A percentile compares a stretch with the other conserved stretches of the same genome.
phyloP scores from a whole-genome alignment of 92 coral and sea anemone species.

The Porites lobata region DNA sequence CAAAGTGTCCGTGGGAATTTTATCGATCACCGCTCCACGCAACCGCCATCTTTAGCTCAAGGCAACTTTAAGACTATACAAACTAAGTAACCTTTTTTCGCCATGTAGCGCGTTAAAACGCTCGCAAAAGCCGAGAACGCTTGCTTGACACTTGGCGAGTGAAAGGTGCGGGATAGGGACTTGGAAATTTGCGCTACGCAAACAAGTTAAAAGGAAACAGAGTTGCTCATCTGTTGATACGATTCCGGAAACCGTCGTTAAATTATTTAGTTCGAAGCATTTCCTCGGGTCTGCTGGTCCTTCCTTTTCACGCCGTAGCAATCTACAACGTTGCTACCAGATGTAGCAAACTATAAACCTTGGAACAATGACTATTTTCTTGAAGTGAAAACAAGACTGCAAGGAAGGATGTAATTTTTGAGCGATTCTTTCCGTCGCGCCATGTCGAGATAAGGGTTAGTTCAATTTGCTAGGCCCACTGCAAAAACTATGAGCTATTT shows the following conservation, averaged over 20 bases:
- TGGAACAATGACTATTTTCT: not conserved
- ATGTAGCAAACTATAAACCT: slow-evolving; percentile 4
- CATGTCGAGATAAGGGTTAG: no score
- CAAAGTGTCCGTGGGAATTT: slow-evolving; percentile 23
- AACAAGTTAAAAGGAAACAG: slow-evolving; percentile 14
- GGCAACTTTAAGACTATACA: not conserved
- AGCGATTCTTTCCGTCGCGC: not conserved
- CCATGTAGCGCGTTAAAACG: not conserved
- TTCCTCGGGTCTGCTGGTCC: slow-evolving; percentile 21
- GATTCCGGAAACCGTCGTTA: slow-evolving; percentile 43
- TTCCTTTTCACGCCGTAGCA: slow-evolving; percentile 12
- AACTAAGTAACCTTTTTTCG: no score
- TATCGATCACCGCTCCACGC: not conserved
- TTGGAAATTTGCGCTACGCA: not conserved
- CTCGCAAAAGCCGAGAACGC: not conserved
- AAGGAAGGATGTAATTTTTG: slow-evolving; percentile 1
- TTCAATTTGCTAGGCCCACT: not conserved
- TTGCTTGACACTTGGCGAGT: not conserved
- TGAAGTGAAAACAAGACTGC: slow-evolving; percentile 2
- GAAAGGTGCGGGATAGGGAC: not conserved
- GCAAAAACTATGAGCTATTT: not conserved
- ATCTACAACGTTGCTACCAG: slow-evolving; percentile 18
- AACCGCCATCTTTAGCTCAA: slow-evolving; percentile 12
- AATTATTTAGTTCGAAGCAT: slow-evolving; percentile 1
- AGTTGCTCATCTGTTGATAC: slow-evolving; percentile 6